phyloP scores from a whole-genome alignment of 2,888 invertebrate species.

The Allygus modestus region DNA sequence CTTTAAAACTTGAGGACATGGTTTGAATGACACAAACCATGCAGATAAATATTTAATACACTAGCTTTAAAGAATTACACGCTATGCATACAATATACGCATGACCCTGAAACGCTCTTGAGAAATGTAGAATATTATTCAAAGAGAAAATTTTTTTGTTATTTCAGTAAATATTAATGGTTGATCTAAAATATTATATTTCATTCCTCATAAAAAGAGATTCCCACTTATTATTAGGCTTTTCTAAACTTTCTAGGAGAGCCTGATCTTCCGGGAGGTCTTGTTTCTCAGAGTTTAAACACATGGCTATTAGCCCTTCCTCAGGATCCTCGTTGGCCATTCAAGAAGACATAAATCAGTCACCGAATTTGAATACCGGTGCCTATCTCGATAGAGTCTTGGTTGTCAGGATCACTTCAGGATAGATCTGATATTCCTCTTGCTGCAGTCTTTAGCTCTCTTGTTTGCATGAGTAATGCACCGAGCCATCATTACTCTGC shows the following conservation, averaged over 20 bases:
- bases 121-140: too few relatives aligned
- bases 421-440: background rate
- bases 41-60: too few relatives aligned
- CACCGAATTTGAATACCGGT: conserved; percentile 45
- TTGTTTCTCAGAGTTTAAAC: background rate
- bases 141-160: too few relatives aligned
- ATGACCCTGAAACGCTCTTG: too few relatives aligned
- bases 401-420: background rate
- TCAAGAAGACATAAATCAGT: conserved; percentile 40
- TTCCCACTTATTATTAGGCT: too few relatives aligned
- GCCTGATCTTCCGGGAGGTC: background rate
- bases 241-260: background rate
- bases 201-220: too few relatives aligned
- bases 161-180: too few relatives aligned
- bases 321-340: background rate
- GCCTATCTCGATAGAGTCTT: conserved; percentile 34
- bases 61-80: too few relatives aligned
- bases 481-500: conserved; percentile 26
- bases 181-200: too few relatives aligned
- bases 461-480: conserved; percentile 51
- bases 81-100: too few relatives aligned
- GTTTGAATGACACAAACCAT: too few relatives aligned
- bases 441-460: conserved; percentile 38
- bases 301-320: background rate
- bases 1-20: too few relatives aligned